phyloP scores from a whole-genome alignment of 2,888 invertebrate species.

The Heteropelma amictum region DNA sequence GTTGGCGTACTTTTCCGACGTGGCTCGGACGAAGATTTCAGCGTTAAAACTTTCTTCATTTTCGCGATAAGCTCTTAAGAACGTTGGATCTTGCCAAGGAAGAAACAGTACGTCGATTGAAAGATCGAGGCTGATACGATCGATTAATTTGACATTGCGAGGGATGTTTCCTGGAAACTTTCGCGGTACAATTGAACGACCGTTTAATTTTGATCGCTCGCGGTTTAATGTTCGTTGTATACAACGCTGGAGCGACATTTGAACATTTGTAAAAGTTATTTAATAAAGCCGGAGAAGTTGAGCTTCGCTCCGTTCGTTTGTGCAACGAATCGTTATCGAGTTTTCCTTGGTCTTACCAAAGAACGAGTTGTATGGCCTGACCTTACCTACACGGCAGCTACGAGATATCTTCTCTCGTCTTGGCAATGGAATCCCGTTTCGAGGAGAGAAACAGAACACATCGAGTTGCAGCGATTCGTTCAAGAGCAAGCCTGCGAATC shows the following conservation, averaged over 20 bases:
- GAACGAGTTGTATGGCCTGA: slow-evolving; percentile 20
- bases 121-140: no score
- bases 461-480: slow-evolving; percentile 10
- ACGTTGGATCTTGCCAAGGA: no score
- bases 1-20: no score
- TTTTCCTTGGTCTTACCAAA: slow-evolving; percentile 25
- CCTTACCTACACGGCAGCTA: slow-evolving; percentile 20
- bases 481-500: slow-evolving; percentile 30
- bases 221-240: background rate
- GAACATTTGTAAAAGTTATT: background rate
- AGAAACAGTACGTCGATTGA: no score
- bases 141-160: no score
- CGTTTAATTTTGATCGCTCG: no score
- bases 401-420: slow-evolving; percentile 28
- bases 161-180: no score
- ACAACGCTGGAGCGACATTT: background rate
- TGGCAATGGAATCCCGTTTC: slow-evolving; percentile 43
- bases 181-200: no score
- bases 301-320: slow-evolving; percentile 7
- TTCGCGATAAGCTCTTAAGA: no score
- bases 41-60: no score
- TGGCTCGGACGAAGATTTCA: no score
- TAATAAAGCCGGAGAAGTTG: slow-evolving; percentile 5
- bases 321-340: slow-evolving; percentile 31
- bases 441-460: slow-evolving; percentile 34